Evolutionary conservation across 1,140 invertebrate genomes (phyloP).

Genomic region (Hypothenemus hampei): DNA sequence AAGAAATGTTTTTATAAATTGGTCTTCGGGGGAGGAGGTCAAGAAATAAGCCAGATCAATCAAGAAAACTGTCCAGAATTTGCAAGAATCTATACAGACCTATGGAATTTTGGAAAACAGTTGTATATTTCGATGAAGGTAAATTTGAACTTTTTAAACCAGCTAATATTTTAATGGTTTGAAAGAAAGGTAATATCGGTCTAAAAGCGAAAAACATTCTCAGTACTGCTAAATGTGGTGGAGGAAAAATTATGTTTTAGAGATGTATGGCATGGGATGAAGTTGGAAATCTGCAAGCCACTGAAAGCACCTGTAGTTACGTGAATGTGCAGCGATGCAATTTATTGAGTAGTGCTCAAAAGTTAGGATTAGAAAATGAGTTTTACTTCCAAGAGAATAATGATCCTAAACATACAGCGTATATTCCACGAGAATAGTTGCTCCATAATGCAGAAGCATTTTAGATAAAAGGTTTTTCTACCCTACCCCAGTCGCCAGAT

Average conservation of each 20-base stretch:
- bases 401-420: background rate
- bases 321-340: no score
- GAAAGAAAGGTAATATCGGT: background rate
- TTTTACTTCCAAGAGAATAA: background rate
- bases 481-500: background rate
- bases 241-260: background rate
- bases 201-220: background rate
- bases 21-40: background rate
- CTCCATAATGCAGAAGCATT: background rate
- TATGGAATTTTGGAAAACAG: background rate
- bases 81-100: background rate
- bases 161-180: background rate
- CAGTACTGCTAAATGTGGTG: background rate
- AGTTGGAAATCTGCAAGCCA: background rate
- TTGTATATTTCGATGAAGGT: background rate
- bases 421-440: background rate
- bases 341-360: no score
- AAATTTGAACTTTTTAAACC: background rate
- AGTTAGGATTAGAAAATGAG: background rate
- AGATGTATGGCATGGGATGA: background rate
- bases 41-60: background rate
- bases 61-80: background rate
- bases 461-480: background rate
- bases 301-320: background rate
- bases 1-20: background rate